Evolutionary conservation across 2,113 vertebrate species (phyloP).

Genomic region (Diadophis punctatus): DNA sequence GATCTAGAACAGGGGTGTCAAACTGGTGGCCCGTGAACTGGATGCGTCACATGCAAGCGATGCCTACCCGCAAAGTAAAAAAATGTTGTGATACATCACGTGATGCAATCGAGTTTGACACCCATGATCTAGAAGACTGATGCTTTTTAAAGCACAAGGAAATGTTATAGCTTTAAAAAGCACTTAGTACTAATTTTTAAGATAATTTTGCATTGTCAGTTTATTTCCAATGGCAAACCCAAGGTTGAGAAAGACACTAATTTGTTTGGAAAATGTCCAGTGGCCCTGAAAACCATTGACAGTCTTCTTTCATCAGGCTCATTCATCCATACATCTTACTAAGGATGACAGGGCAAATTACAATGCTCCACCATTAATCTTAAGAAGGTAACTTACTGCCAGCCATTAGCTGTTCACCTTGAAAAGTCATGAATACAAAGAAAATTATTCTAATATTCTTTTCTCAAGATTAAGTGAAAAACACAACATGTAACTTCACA

Average conservation of each 20-base stretch:
- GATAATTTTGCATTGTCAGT: neutral
- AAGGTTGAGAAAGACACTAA: slow-evolving; percentile 24
- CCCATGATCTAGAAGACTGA: neutral
- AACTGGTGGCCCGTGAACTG: too few species aligned
- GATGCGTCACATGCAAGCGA: too few species aligned
- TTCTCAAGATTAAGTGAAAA: slow-evolving; percentile 48
- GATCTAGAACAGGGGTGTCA: neutral
- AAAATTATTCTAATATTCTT: slow-evolving; percentile 49
- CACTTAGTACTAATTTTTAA: slow-evolving; percentile 4
- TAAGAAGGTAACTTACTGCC: slow-evolving; percentile 49
- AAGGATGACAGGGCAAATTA: slow-evolving; percentile 50
- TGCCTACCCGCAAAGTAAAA: too few species aligned
- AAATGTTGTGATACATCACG: too few species aligned
- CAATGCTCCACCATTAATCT: slow-evolving; percentile 57
- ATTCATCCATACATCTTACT: slow-evolving; percentile 17
- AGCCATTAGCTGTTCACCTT: slow-evolving; percentile 66
- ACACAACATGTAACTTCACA: slow-evolving; percentile 23
- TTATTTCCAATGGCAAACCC: slow-evolving; percentile 26
- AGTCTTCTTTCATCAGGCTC: slow-evolving; percentile 39
- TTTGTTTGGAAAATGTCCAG: neutral
- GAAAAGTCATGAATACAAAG: slow-evolving; percentile 61
- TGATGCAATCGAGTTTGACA: too few species aligned
- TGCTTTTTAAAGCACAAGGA: neutral
- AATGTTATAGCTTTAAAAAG: neutral
- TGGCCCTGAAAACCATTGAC: slow-evolving; percentile 13